Percentiles rank a stretch among this genome's conserved stretches.
Evolutionary conservation across 2,797 vertebrate genomes (phyloP).

Genomic region (Alauda arvensis): DNA sequence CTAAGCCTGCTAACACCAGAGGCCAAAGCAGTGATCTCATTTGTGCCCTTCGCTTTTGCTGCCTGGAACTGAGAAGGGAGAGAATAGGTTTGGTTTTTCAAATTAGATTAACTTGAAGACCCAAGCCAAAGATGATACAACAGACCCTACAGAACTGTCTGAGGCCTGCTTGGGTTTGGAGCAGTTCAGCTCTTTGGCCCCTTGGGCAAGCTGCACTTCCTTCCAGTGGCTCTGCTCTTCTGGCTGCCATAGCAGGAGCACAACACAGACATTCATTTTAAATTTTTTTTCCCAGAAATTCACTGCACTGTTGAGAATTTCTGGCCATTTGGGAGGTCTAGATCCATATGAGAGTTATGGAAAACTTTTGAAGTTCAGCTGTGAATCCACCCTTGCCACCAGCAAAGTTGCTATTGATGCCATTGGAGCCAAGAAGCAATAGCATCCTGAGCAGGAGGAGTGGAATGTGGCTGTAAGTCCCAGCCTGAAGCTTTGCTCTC

Average conservation of each 20-base stretch:
- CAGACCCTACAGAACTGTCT: not conserved
- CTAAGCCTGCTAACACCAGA: not conserved
- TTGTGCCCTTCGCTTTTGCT: not conserved
- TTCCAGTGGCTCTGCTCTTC: not conserved
- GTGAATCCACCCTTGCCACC: not conserved
- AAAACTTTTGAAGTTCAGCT: not conserved
- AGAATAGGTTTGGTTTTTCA: not conserved
- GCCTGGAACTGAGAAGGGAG: not conserved
- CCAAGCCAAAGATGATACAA: not conserved
- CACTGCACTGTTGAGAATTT: not conserved
- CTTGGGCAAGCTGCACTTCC: not conserved
- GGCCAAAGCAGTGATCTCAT: not conserved
- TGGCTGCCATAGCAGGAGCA: not conserved
- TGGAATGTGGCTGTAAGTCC: rapidly evolving
- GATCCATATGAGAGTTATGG: rapidly evolving
- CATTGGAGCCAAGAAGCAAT: rapidly evolving
- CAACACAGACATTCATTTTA: rapidly evolving
- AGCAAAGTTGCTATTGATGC: not conserved
- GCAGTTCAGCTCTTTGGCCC: not conserved
- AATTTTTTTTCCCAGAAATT: not conserved
- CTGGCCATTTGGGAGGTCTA: not conserved
- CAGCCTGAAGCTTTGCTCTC: not conserved
- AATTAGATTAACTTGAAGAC: not conserved
- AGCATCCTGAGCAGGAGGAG: not conserved
- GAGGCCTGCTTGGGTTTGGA: not conserved